Base-by-base conservation (phyloP, 2,113 vertebrate genomes). In the Aphelocoma coerulescens region DNA sequence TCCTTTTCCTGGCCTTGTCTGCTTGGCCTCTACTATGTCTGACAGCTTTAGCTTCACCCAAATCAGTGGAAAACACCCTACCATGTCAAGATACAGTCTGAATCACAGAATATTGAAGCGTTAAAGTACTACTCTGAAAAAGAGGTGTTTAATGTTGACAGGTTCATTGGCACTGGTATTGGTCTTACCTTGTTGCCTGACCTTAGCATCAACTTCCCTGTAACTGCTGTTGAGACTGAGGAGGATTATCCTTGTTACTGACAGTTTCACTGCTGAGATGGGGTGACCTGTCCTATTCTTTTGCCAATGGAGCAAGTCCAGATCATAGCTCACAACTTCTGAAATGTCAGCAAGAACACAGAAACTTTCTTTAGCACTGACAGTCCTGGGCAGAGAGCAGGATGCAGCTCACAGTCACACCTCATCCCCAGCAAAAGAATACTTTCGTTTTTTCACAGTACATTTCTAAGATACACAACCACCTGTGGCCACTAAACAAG, bases 241-340 rank as follows among this genome's bases (percentile, higher is more conserved):
- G 39, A 94, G 63, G 72, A 96, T 95, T 92, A 92, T 89, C 71
- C 52, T 82, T 33, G n/a, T 57, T 83, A 63, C 71, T 84, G 92
- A 91, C 89, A 96, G 86, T 88, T 93, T 95, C 84, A 66, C 83
- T 92, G 69, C 66, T 78, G 83, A 94, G 67, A 95, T 54, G 52
- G 22, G 57, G 23, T 89, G 83, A 96, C 71, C 84, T 85, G 91
- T 92, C 62, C 77, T 88, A 78, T 71, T 61, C 80, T 84, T 72
- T 49, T 87, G 83, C 61, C 82, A 87, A 19, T 1, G 16, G 10
- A 91, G 63, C 68, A 88, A 91, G 59, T 61, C 71, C 80, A 89
- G 74, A 93, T 82, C 75, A 73, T n/a, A 89, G 85, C 61, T 95
- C 88, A 87, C 46, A 94, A 80, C 73, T 88, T 91, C 85, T 88